Evolutionary conservation across 2,797 vertebrate species (phyloP).

Genomic region (Toxotes lorentzi): DNA sequence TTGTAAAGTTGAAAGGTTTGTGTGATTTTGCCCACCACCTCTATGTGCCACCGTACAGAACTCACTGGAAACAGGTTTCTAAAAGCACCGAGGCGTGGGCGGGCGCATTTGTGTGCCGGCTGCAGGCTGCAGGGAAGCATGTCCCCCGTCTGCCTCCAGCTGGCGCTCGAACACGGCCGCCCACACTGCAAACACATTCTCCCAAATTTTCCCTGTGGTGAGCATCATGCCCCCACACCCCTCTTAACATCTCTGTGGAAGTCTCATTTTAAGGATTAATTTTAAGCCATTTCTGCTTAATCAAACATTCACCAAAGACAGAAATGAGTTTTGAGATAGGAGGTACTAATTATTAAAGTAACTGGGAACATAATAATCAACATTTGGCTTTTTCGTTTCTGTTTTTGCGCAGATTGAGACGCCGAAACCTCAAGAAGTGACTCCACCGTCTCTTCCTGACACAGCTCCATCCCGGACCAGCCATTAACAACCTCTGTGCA

Average conservation of each 20-base stretch:
- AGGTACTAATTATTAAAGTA: neutral
- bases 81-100: constrained; percentile 49
- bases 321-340: rapidly evolving
- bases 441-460: constrained; percentile 34
- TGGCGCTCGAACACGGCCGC: constrained; percentile 62
- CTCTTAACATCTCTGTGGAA: neutral
- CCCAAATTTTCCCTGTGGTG: constrained; percentile 8
- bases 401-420: constrained; percentile 71
- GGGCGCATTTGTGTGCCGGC: constrained; percentile 43
- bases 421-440: constrained; percentile 10
- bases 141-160: constrained; percentile 72
- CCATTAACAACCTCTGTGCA: constrained; percentile 48
- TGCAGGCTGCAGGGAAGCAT: constrained; percentile 58
- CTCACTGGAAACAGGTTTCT: constrained; percentile 9
- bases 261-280: neutral
- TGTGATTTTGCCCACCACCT: neutral
- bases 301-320: neutral
- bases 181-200: constrained; percentile 53
- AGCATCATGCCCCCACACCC: constrained; percentile 29
- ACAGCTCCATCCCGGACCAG: constrained; percentile 30
- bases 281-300: neutral
- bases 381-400: neutral
- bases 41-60: neutral
- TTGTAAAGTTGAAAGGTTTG: neutral
- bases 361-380: neutral